phyloP scores from a whole-genome alignment of 2,888 invertebrate genomes.

The Nasonovia ribisnigri region DNA sequence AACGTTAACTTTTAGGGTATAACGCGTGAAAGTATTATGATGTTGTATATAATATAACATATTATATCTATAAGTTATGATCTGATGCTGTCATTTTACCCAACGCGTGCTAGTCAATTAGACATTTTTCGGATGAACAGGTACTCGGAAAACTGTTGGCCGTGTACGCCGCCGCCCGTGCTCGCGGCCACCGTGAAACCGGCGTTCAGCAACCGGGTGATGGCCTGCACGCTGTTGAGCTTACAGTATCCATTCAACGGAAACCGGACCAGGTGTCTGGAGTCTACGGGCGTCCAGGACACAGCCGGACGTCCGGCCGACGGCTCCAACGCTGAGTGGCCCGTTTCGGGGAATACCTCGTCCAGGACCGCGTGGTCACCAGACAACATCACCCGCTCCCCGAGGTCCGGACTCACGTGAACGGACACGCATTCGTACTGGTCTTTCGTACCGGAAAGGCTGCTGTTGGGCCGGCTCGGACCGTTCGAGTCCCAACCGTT shows the following conservation, averaged over 20 bases:
- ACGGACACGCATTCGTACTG: slow-evolving; percentile 83
- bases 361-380: slow-evolving; percentile 83
- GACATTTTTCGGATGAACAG: slow-evolving; percentile 77
- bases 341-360: slow-evolving; percentile 82
- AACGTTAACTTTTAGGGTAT: neutral
- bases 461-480: slow-evolving; percentile 66
- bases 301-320: slow-evolving; percentile 85
- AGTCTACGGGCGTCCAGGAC: slow-evolving; percentile 85
- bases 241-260: slow-evolving; percentile 91
- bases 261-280: slow-evolving; percentile 85
- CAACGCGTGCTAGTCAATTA: slow-evolving; percentile 26
- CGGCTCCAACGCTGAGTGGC: slow-evolving; percentile 83
- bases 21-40: slow-evolving; percentile 3
- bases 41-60: neutral
- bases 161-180: slow-evolving; percentile 88
- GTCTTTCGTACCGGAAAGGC: slow-evolving; percentile 51
- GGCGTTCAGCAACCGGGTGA: slow-evolving; percentile 79
- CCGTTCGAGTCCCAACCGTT: slow-evolving; percentile 63
- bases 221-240: slow-evolving; percentile 89
- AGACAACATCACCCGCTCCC: slow-evolving; percentile 85
- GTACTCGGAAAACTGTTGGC: slow-evolving; percentile 91
- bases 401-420: slow-evolving; percentile 84
- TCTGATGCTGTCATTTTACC: slow-evolving; percentile 10
- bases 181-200: slow-evolving; percentile 85
- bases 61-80: neutral